Conservation (phyloP, 2,888 invertebrate species). For the Dynastes hyllus region DNA sequence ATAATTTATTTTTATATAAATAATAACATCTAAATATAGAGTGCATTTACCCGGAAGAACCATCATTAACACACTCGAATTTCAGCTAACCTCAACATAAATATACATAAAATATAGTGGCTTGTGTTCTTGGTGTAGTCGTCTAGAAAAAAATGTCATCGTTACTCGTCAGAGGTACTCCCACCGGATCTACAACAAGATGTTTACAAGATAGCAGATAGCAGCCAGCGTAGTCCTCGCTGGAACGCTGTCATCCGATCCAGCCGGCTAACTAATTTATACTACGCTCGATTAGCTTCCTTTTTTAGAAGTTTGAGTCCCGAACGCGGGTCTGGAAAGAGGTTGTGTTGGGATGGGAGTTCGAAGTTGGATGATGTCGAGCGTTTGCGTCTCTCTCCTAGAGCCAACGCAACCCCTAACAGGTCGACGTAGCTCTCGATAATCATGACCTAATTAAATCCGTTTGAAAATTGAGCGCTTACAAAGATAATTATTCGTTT, state of each 20-base stretch:
- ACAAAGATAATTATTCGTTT: too few species aligned
- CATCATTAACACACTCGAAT: too few species aligned
- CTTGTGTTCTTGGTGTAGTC: conserved; percentile 58
- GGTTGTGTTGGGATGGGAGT: not conserved
- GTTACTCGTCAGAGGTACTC: conserved; percentile 54
- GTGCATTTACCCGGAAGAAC: too few species aligned
- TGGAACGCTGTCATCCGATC: conserved; percentile 49
- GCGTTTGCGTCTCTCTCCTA: not conserved
- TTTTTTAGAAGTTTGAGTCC: conserved; percentile 24
- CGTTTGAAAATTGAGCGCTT: too few species aligned
- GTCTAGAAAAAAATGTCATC: conserved; percentile 61
- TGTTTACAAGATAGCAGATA: conserved; percentile 56
- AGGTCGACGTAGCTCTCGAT: too few species aligned
- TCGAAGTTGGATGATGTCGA: not conserved
- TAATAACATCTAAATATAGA: too few species aligned
- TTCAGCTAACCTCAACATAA: conserved; percentile 23
- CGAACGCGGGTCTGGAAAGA: not conserved
- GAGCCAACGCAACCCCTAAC: too few species aligned
- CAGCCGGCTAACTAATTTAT: conserved; percentile 58
- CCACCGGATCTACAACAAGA: conserved; percentile 58
- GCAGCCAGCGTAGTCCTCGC: conserved; percentile 22
- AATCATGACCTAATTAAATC: too few species aligned
- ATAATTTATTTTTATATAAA: too few species aligned
- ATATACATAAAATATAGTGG: conserved; percentile 59
- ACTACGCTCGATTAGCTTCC: conserved; percentile 50